Percentiles rank a stretch among this genome's conserved stretches.
These are phyloP conservation scores for Aptenodytes forsteri DNA, from an alignment of 2,113 vertebrate genomes.

Conservation along the genomic window DNA sequence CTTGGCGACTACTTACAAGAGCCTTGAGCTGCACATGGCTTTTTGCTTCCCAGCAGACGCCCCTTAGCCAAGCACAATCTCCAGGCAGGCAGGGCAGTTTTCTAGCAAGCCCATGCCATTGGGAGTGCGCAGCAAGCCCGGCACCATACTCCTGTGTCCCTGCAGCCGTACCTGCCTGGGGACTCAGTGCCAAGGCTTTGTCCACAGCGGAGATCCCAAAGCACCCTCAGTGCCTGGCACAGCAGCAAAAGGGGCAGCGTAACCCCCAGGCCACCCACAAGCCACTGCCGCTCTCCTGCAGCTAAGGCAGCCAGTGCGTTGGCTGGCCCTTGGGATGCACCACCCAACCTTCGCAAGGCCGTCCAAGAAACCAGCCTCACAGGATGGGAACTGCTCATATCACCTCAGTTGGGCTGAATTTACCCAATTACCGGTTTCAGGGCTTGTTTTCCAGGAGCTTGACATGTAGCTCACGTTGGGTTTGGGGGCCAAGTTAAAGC, in stretches of 20 bases:
- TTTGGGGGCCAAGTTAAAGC: neutral
- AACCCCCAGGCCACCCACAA: neutral
- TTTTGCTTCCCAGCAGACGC: neutral
- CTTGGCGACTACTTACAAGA: neutral
- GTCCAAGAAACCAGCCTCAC: neutral
- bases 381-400: neutral
- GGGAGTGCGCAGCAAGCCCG: neutral
- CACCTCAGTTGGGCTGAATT: neutral
- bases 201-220: neutral
- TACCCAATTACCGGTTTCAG: neutral
- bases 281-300: neutral
- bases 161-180: neutral
- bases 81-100: neutral
- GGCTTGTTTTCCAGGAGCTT: neutral
- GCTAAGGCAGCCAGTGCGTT: accelerated
- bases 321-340: neutral
- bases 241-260: accelerated
- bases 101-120: neutral
- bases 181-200: neutral
- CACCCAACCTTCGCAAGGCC: neutral
- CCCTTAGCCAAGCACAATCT: neutral
- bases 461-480: neutral
- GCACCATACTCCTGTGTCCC: neutral
- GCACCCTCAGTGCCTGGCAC: neutral
- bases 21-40: accelerated